Evolutionary conservation across 2,797 vertebrate genomes (phyloP), one percentile per base, ranked within the genome.

Genomic region (Carapus acus): DNA sequence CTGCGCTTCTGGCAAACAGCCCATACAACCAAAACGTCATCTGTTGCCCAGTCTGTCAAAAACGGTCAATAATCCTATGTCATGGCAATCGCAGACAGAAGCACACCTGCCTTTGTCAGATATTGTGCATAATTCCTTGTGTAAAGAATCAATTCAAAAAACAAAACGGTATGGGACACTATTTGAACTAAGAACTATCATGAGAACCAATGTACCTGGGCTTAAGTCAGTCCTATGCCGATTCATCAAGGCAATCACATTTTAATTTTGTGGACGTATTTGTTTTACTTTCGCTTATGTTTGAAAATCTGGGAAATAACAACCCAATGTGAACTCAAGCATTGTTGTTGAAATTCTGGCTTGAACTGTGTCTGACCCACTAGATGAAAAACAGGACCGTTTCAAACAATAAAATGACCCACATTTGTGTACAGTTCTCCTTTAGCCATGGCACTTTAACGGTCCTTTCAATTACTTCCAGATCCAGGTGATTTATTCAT

Each of bases 391-490:
- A 62, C 74, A 76, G 78, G 58, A 77, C 51, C 55, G 79, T 82
- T 81, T 78, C 65, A 77, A 65, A 58, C 58, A 19, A 61, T 64
- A 47, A 69, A 76, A 82, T 74, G 68, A 49, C 46, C 62, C 70
- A 48, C 70, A 60, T 82, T 80, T 78, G 79, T 73, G 58, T 69
- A 56, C 61, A 69, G 54, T 72, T 78, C 47, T 58, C 58, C 55
- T 68, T 83, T 67, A 81, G 54, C 69, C 67, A 11, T 78, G 79
- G 73, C 77, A 75, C 67, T 81, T 85, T 83, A 84, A 88, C 77
- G 54, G 68, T 39, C 65, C 46, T 40, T 55, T 54, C 68, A 85
- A 86, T 85, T 83, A 80, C 74, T 87, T 78, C 83, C 86, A 87
- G 85, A 83, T 62, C 31, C 38, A 8, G 4, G 33, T 43, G 56